phyloP scores from a whole-genome alignment of 2,113 vertebrate species.

The Orycteropus afer region DNA sequence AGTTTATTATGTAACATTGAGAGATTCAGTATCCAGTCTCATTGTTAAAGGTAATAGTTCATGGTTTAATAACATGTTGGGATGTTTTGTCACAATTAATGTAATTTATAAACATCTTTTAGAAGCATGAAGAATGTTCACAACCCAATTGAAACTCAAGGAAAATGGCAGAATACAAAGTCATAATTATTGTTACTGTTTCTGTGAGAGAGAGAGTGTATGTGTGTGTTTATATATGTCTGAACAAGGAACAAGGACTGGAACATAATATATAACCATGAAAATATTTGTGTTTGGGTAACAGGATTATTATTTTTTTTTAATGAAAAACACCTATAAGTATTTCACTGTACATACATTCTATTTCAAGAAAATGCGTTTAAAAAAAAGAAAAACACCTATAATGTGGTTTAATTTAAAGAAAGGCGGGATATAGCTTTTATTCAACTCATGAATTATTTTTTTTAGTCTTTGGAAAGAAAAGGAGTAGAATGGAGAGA shows the following conservation, averaged over 20 bases:
- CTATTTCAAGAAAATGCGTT: too few relatives aligned
- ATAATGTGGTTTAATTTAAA: slow-evolving; percentile 38
- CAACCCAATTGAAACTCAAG: not conserved
- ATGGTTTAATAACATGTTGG: not conserved
- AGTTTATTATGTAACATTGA: not conserved
- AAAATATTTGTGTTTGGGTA: slow-evolving; percentile 26
- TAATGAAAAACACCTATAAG: not conserved
- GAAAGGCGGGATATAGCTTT: not conserved
- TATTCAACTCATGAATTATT: not conserved
- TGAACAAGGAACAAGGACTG: not conserved
- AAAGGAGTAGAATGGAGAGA: not conserved
- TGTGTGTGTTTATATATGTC: not conserved
- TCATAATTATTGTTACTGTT: not conserved
- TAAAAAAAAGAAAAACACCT: not conserved
- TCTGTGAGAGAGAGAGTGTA: not conserved
- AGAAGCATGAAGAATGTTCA: slow-evolving; percentile 12
- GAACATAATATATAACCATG: not conserved
- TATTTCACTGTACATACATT: too few relatives aligned
- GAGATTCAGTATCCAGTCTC: not conserved
- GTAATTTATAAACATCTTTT: slow-evolving; percentile 33
- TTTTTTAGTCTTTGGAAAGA: slow-evolving; percentile 41
- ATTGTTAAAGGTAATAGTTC: not conserved
- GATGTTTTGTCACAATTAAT: not conserved
- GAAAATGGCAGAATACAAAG: not conserved
- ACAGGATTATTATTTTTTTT: not conserved